Percentiles rank a stretch among this genome's conserved stretches.
phyloP scores from a whole-genome alignment of 2,888 invertebrate genomes.

The Parnassius smintheus region DNA sequence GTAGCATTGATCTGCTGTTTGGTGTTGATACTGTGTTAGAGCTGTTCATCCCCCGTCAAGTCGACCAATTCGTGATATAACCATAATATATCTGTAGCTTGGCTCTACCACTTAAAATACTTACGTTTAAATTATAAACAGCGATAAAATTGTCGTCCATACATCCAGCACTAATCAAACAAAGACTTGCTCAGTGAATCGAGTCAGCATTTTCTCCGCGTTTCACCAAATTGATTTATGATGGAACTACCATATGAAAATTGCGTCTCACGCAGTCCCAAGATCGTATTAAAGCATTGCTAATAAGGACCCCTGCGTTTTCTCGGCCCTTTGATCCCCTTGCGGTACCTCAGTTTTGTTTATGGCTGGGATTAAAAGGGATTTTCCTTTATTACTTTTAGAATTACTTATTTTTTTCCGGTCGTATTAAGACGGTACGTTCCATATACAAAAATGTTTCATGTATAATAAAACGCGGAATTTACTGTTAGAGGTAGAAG shows the following conservation, averaged over 20 bases:
- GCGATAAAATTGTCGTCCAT: constrained; percentile 1
- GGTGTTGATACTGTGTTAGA: too few species aligned
- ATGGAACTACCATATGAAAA: constrained; percentile 61
- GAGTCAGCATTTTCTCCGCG: constrained; percentile 36
- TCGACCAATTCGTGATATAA: too few species aligned
- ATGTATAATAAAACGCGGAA: constrained; percentile 15
- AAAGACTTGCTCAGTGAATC: constrained; percentile 36
- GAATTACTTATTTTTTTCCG: constrained; percentile 27
- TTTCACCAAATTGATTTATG: constrained; percentile 56
- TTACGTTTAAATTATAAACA: neutral
- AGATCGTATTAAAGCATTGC: constrained; percentile 49
- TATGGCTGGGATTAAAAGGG: constrained; percentile 60
- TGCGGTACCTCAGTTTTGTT: constrained; percentile 52
- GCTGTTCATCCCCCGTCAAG: too few species aligned
- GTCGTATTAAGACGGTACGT: constrained; percentile 17
- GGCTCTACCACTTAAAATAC: too few species aligned
- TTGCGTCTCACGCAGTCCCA: constrained; percentile 46
- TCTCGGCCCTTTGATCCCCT: constrained; percentile 48
- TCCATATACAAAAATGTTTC: constrained; percentile 3
- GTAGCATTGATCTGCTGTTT: too few species aligned
- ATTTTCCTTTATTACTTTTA: constrained; percentile 41
- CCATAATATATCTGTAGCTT: too few species aligned
- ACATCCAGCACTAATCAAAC: constrained; percentile 8
- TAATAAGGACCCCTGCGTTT: constrained; percentile 33
- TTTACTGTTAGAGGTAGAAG: constrained; percentile 9